Evolutionary conservation across 2,888 invertebrate species (phyloP), one percentile per base, ranked within the genome.

Genomic region (Nezara viridula): DNA sequence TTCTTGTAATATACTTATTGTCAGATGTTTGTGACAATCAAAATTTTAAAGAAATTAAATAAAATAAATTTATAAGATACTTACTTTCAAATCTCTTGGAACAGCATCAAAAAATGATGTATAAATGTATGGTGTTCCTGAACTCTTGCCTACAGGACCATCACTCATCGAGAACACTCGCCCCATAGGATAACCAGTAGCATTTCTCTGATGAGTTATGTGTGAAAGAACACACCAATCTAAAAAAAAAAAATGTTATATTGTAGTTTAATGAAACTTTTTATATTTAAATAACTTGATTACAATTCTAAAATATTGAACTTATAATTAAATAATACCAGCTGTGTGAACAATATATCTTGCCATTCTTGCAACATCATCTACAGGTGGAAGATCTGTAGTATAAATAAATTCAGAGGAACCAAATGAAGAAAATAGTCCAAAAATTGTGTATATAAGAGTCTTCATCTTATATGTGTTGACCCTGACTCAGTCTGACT

Each of bases 91-190:
- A 86, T 91, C 91, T 77, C 89, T 77, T 85, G 90, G 87, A n/a
- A 86, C 89, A 37, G 66, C 86, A 89, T 91, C 91, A 81, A 89
- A 88, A 21, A 89, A 73, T 37, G 91, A 90, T 24, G 96, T 94
- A 92, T 95, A 96, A 92, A 96, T 94, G 92, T 96, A 97, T 1
- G 96, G 96, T 86, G 95, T 92, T 50, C 96, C 97, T 7, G 95
- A 95, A 21, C 96, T 95, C 91, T 95, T 95, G 19, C 94, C 93
- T 50, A 94, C 91, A 0, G 95, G 94, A 0, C 97, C 97, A 92
- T 97, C 97, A 87, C 95, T 95, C 60, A 96, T 93, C 0, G 96
- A 96, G 92, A 95, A 95, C 0, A 96, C 94, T 91, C 95, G 95
- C 0, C 94, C 94, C 92, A 96, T 95, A 0, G 97, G 96, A 92